These are phyloP conservation scores for Sebastes alutus DNA, from an alignment of 2,797 vertebrate genomes.

Conservation along the genomic window DNA sequence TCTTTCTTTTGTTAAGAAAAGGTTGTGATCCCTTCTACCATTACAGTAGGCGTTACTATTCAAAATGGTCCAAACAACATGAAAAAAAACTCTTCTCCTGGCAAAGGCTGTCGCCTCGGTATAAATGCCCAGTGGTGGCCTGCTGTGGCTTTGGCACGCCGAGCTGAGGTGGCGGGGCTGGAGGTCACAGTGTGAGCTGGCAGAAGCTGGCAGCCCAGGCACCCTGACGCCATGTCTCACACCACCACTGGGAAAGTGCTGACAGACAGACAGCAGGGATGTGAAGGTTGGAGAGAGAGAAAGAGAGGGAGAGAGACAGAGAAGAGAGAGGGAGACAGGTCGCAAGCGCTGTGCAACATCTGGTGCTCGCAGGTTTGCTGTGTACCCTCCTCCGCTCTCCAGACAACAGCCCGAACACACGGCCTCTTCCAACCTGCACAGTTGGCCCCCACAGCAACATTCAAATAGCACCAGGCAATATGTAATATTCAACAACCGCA, in stretches of 20 bases:
- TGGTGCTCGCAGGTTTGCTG: conserved; percentile 62
- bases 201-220: conserved; percentile 73
- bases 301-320: background rate
- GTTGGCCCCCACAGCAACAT: conserved; percentile 55
- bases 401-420: conserved; percentile 52
- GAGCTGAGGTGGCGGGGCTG: conserved; percentile 68
- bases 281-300: conserved; percentile 38
- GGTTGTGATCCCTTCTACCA: conserved; percentile 3
- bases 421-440: conserved; percentile 52
- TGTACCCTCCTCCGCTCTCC: conserved; percentile 41
- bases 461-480: conserved; percentile 41
- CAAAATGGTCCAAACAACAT: conserved; percentile 43
- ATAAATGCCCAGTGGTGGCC: conserved; percentile 67
- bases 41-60: conserved; percentile 17
- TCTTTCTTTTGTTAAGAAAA: conserved; percentile 17
- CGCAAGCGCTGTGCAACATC: conserved; percentile 64
- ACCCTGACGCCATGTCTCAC: conserved; percentile 81
- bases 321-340: conserved; percentile 30
- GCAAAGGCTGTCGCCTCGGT: conserved; percentile 45
- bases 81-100: conserved; percentile 52
- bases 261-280: conserved; percentile 76
- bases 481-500: conserved; percentile 56
- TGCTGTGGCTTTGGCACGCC: conserved; percentile 70
- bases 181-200: conserved; percentile 80
- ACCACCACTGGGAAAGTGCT: conserved; percentile 76